Percentiles rank a stretch among this genome's conserved stretches.
Conservation (phyloP, 2,888 invertebrate species). For the Cantharis rufa region DNA sequence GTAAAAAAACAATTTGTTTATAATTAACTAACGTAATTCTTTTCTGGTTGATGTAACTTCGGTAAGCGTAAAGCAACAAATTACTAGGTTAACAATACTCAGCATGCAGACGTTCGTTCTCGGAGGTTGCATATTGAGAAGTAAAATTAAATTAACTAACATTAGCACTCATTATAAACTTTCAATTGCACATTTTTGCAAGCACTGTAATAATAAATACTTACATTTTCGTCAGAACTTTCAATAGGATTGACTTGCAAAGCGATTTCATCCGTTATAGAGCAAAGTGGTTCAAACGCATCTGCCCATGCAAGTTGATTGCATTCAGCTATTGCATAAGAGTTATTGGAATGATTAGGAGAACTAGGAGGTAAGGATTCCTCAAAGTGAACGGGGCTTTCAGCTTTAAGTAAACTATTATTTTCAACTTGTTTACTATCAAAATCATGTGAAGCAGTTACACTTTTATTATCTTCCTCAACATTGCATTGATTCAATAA, state of each 20-base stretch:
- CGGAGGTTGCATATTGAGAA: neutral
- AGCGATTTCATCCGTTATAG: constrained; percentile 46
- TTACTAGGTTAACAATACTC: neutral
- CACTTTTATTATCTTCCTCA: neutral
- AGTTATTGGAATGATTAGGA: constrained; percentile 1
- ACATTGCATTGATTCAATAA: neutral
- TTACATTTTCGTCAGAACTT: constrained; percentile 45
- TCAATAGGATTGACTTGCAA: constrained; percentile 44
- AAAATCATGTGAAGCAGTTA: neutral
- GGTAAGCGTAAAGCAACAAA: neutral
- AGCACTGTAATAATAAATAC: constrained; percentile 35
- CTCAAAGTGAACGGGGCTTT: neutral
- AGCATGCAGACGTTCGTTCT: neutral
- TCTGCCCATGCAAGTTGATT: constrained; percentile 41
- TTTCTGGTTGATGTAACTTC: neutral
- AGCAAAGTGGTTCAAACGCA: constrained; percentile 47
- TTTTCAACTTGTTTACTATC: neutral
- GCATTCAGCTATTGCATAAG: constrained; percentile 16
- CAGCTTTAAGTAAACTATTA: neutral
- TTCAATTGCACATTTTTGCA: constrained; percentile 27
- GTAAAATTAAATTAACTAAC: neutral
- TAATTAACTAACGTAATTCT: too few relatives aligned
- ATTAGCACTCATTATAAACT: neutral
- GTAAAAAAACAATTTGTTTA: too few relatives aligned
- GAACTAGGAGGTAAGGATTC: constrained; percentile 7